A percentile compares a stretch with the other conserved stretches of the same genome.
Conservation (phyloP, 2,888 invertebrate species). For the Phaedon cochleariae region DNA sequence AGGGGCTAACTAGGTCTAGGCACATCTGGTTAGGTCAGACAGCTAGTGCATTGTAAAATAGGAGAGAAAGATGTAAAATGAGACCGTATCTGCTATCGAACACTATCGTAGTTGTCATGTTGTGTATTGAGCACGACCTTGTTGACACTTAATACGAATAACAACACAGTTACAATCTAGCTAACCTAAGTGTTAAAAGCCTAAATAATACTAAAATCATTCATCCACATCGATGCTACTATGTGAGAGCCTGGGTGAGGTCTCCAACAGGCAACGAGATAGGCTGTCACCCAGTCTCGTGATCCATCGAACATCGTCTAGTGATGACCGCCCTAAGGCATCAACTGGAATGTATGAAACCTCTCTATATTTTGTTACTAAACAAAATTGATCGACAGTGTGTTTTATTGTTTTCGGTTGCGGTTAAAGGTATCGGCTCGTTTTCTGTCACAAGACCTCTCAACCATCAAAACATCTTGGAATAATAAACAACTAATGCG, state of each 20-base stretch:
- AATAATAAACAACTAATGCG: conserved; percentile 46
- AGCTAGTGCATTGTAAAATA: no score
- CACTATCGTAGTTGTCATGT: conserved; percentile 61
- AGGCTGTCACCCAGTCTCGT: conserved; percentile 41
- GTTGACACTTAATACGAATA: conserved; percentile 63
- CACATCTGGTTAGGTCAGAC: no score
- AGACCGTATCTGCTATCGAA: no score
- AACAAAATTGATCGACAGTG: conserved; percentile 35
- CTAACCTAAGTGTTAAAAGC: conserved; percentile 64
- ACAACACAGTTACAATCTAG: conserved; percentile 64
- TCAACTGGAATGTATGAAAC: conserved; percentile 63
- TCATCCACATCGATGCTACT: conserved; percentile 42
- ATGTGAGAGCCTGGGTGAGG: conserved; percentile 39
- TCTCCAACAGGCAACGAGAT: conserved; percentile 46
- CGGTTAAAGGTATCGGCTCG: conserved; percentile 29
- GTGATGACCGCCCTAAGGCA: conserved; percentile 60
- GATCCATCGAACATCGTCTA: conserved; percentile 21
- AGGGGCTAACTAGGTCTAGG: no score
- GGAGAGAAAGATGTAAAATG: no score
- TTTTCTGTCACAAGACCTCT: conserved; percentile 47
- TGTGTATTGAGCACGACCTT: conserved; percentile 62
- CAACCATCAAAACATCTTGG: conserved; percentile 37
- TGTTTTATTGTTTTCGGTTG: conserved; percentile 38
- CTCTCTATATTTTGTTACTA: conserved; percentile 56
- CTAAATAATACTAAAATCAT: conserved; percentile 61